Evolutionary conservation across 2,797 vertebrate species (phyloP), one percentile per base, ranked within the genome.

Genomic region (Protonibea diacanthus): DNA sequence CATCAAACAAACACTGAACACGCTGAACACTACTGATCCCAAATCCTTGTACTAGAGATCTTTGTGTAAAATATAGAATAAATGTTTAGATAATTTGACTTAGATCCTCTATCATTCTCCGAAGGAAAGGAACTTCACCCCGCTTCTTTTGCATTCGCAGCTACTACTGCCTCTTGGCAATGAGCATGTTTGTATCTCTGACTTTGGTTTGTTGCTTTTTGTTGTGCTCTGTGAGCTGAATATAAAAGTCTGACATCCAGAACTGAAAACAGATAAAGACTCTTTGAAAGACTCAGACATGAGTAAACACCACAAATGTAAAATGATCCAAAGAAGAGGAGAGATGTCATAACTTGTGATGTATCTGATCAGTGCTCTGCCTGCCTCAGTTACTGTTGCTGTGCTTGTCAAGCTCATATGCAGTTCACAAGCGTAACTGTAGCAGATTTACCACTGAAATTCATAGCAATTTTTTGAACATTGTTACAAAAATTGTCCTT

Each of bases 1-100:
- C 58, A 78, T 71, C 29, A 59, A 78, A 76, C 18, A 70, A 67
- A 66, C 69, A 75, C 67, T 52, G 25, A 27, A 27, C 25, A 27
- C 3, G 45, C 47, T 33, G 3, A 38, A 38, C 33, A 38, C 33
- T 9, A 38, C 23, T 72, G 20, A 66, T 72, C 56, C 53, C 29
- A 42, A 44, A 47, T 10, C 21, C 70, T 55, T 71, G 40, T 55
- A 55, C 70, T 40, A n/a, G 20, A 13, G 17, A 29, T 59, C 14
- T 44, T 42, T 53, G 42, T 18, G 3, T 44, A 17, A 60, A 56
- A 59, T 23, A 11, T 3, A 29, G 6, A 63, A 74, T 71, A 58
- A 61, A 64, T 66, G 52, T 81, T 65, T 17, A 23, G 27, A 64
- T 67, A 62, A 51, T 55, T 13, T n/a, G 18, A 58, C 20, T 48